Evolutionary conservation across 2,888 invertebrate genomes (phyloP), one percentile per base, ranked within the genome.

Genomic region (Drosophila sordidula): DNA sequence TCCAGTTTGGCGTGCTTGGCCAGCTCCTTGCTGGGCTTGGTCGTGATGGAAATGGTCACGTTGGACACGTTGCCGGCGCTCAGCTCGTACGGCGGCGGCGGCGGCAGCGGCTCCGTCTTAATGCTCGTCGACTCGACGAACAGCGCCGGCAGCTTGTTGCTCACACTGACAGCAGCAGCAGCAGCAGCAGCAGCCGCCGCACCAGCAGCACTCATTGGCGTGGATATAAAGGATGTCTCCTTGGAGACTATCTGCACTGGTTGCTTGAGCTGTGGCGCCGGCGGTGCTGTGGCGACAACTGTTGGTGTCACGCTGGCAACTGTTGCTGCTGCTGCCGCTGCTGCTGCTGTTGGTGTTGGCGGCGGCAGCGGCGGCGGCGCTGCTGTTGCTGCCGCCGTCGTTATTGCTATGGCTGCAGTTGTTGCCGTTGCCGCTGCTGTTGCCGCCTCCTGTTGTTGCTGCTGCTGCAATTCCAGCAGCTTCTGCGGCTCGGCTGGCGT

Each of bases 211-310:
- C 3, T 22, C 14, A 57, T 74, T 36, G 87, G 93, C 75, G 93
- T 93, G 0, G 94, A 95, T 83, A 94, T 93, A 82, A 94, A 94
- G 3, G 94, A 94, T 2, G 94, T 94, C 89, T 94, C 94, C 75
- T 94, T 91, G 12, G 93, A 92, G 54, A 94, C 93, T 47, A 93
- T 91, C 54, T 93, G 90, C 12, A 88, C 78, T 1, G 87, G 51
- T 26, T 75, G 83, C 39, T 81, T 90, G 0, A 81, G 54, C 38
- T 70, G 78, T 25, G 63, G 12, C 25, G 63, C 14, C 5, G 45
- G 36, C n/a, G 41, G 12, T 0, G 34, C 22, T 32, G 42, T 46
- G 11, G 42, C 39, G 29, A 42, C 12, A 16, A 44, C 46, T 29
- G 54, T 18, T 42, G 51, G 22, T 11, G 65, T 16, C 11, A 22